Base-by-base conservation (phyloP, 2,888 invertebrate species). In the Plebejus argus region DNA sequence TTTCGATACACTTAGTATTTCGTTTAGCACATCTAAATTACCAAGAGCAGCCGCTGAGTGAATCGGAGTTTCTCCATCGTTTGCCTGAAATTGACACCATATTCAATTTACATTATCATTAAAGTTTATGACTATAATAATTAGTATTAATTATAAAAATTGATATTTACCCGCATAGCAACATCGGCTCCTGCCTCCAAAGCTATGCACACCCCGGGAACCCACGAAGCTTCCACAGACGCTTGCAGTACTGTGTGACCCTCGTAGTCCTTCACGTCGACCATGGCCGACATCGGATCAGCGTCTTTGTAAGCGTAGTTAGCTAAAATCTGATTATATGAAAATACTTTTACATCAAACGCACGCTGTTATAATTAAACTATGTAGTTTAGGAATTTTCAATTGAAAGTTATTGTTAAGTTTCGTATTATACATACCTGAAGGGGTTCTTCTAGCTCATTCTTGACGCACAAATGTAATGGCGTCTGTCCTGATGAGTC, bases 1-100 rank as follows among this genome's bases (percentile, higher is more conserved):
- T 83, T 94, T 94, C 0, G 92, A 91, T 5, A 94, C 86, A 39
- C 93, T 91, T 0, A 95, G 87, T 1, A 95, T 91, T 87, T 95
- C 95, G 74, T 88, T 90, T 0, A 95, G 85, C 0, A 95, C 90
- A 15, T 93, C 92, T 15, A 92, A 70, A 79, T 94, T 91, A 0
- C 95, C 95, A 15, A 90, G 83, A 3, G 90, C 88, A 39, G 95
- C 95, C 74, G 95, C 95, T 45, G 95, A 91, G 83, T 95, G 95
- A 3, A 95, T 88, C 6, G 95, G 93, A 6, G 95, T 95, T 83
- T 94, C 92, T 12, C 93, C 94, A 49, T 94, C 91, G 20, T 92
- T 90, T 76, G 92, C 93, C 93, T 93, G 82, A n/a, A 76, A 53
- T 39, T 18, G 1, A 61, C 12, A 61, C 3, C 23, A 61, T 4